Conservation (phyloP, 2,113 vertebrate genomes). For the Otocyon megalotis region DNA sequence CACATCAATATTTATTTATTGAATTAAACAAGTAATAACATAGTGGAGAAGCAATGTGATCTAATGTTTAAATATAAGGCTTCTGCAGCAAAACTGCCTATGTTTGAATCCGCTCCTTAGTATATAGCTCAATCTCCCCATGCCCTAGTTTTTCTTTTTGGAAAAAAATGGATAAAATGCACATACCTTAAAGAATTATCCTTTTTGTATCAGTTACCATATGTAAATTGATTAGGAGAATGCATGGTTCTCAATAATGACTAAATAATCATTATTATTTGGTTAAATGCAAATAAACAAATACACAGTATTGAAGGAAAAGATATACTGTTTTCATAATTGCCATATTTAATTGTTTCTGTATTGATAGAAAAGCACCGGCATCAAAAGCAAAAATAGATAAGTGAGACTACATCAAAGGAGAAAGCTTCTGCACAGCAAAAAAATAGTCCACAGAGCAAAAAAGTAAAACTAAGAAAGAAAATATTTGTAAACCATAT, state of each 20-base stretch:
- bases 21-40: not conserved
- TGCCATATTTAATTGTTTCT: not conserved
- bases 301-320: not conserved
- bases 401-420: no score
- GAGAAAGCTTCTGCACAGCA: not conserved
- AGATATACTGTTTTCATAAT: not conserved
- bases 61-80: not conserved
- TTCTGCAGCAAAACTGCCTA: not conserved
- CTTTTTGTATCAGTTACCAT: not conserved
- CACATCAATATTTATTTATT: not conserved
- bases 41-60: not conserved
- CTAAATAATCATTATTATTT: not conserved
- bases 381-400: not conserved
- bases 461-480: no score
- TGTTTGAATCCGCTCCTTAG: not conserved
- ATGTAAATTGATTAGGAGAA: not conserved
- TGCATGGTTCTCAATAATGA: not conserved
- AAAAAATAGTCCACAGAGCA: not conserved
- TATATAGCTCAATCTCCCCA: not conserved
- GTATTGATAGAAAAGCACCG: not conserved
- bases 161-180: not conserved
- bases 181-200: not conserved
- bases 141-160: not conserved
- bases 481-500: not conserved
- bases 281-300: not conserved